Conservation (phyloP, 2,888 invertebrate genomes). For the Apoderus coryli region DNA sequence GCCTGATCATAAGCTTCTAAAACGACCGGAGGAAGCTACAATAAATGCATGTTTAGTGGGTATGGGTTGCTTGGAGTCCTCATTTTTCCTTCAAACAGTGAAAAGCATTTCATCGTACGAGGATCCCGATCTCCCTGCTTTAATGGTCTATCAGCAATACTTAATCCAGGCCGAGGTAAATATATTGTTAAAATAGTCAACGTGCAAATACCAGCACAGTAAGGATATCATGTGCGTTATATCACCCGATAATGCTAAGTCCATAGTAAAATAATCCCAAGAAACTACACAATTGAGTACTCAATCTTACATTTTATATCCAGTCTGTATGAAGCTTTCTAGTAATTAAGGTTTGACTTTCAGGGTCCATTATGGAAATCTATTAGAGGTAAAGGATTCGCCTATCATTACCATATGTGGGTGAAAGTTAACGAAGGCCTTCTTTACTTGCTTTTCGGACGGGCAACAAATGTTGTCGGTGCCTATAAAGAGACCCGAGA, state of each 20-base stretch:
- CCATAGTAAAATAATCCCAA: too few species aligned
- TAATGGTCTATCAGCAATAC: constrained; percentile 71
- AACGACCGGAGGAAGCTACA: constrained; percentile 27
- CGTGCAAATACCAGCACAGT: too few species aligned
- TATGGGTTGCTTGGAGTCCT: constrained; percentile 69
- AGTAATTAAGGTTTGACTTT: constrained; percentile 1
- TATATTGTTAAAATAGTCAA: too few species aligned
- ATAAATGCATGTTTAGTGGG: constrained; percentile 54
- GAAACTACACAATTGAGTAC: too few species aligned
- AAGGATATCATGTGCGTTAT: too few species aligned
- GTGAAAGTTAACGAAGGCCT: constrained; percentile 52
- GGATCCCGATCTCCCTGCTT: constrained; percentile 52
- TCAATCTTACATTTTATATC: too few species aligned
- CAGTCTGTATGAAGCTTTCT: too few species aligned
- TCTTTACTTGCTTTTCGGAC: constrained; percentile 55
- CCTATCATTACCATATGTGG: constrained; percentile 62
- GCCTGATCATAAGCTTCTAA: constrained; percentile 34
- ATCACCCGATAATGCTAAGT: background rate
- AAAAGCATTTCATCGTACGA: constrained; percentile 49
- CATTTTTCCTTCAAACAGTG: constrained; percentile 52
- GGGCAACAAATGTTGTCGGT: constrained; percentile 61
- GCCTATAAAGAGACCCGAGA: constrained; percentile 66
- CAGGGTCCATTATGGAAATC: constrained; percentile 81
- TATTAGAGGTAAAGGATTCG: constrained; percentile 73
- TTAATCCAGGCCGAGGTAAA: constrained; percentile 68